Evolutionary conservation across 30 jellyfish, hydroid and myxozoan genomes (phyloP), one percentile per base, ranked within the genome.

Genomic region (Hydra vulgaris): DNA sequence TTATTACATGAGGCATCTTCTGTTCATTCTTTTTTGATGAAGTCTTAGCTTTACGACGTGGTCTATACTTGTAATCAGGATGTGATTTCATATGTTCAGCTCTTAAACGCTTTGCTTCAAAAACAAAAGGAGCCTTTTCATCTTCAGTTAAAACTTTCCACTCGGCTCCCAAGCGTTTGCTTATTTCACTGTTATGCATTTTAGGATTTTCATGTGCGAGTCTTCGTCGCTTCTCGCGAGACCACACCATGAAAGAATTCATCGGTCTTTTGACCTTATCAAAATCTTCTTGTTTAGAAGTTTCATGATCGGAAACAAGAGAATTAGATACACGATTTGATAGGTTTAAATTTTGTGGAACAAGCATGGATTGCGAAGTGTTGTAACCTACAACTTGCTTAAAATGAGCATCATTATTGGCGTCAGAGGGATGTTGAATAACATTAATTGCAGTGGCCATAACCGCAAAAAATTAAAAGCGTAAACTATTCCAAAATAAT

Each of bases 191-290:
- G 81, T 92, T 92, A 73, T 92, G 98, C 98, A 92, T 92, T 81
- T 87, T 87, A 16, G 98, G 98, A 56, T 92, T 87, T 40, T 86
- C 96, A 68, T 86, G 95, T 15, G 96, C 94, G 54, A 92, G 83
- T 69, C 84, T 91, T 71, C 88, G 87, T 40, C 98, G 66, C 74
- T 92, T 83, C 80, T 69, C 77, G 53, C 96, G 83, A 19, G 98
- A 92, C 98, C 98, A 92, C n/a, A 92, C 98, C 98, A 92, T 92
- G 81, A 92, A 92, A n/a, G 98, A 92, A 74, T 92, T 92, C 98
- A 92, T 92, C n/a, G 98, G 98, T 71, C 98, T 83, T 80, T 92
- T 92, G 54, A 92, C 75, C 76, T 81, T 70, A 25, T 71, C 90
- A 15, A 23, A 23, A 8, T 70, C 71, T 17, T 52, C 88, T 21